Evolutionary conservation across 2,113 vertebrate genomes (phyloP), one percentile per base, ranked within the genome.

Genomic region (Ploceus nigricollis): DNA sequence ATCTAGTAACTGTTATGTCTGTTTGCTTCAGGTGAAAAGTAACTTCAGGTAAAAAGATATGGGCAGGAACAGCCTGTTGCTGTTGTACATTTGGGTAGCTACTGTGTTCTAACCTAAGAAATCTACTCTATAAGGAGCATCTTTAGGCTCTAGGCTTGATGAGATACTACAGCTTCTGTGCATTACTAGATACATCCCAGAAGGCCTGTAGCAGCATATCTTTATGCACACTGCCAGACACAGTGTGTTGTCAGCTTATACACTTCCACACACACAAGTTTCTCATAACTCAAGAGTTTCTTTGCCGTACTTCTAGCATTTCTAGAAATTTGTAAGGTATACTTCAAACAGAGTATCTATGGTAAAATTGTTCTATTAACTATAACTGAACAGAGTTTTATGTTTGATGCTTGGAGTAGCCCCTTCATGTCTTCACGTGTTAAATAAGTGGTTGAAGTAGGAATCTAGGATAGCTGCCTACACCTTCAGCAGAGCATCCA

Each of bases 21-120:
- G 23, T 66, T 35, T 77, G 56, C 64, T 27, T 70, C 40, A 33
- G 69, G n/a, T 42, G 40, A 44, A 78, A 90, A 50, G 35, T 19
- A 73, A 66, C 13, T 1, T 76, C 44, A 37, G 25, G 31, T 58
- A 12, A 65, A 51, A 60, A 68, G 1, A 11, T 9, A 13, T 0
- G 1, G 37, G 37, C 0, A 15, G 47, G 37, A 92, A n/a, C 11
- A 66, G 51, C 22, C 50, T 45, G 13, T 37, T 90, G 48, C 73
- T 93, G 53, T 45, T 0, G 0, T 45, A 25, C 3, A 10, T 24
- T 11, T 50, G 19, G n/a, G 37, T 28, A 28, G 33, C 39, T 18
- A 3, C 11, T 63, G 12, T 61, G 13, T 60, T 75, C 80, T 42
- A 48, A 37, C 28, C 21, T 58, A 70, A 39, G 23, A 76, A 76